These are phyloP conservation scores for Melinaea menophilus DNA, from an alignment of 2,888 invertebrate genomes.

Conservation along the genomic window DNA sequence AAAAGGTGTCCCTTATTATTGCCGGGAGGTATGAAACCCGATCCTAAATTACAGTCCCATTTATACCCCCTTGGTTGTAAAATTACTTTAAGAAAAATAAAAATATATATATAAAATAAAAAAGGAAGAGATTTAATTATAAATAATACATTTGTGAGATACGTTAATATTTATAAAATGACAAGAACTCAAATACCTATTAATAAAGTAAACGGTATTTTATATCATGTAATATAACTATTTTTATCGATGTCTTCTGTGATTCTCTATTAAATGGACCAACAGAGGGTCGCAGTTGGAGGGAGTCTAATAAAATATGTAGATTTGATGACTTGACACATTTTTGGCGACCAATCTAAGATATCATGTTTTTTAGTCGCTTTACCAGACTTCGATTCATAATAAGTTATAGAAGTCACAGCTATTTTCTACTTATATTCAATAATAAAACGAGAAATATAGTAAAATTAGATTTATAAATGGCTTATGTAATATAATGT, in stretches of 20 bases:
- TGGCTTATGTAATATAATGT: too few relatives aligned
- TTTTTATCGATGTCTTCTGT: conserved; percentile 46
- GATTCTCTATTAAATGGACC: conserved; percentile 41
- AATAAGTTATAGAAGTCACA: conserved; percentile 34
- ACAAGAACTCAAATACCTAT: too few relatives aligned
- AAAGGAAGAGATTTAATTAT: too few relatives aligned
- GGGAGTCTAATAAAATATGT: conserved; percentile 76
- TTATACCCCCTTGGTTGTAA: too few relatives aligned
- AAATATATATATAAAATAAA: too few relatives aligned
- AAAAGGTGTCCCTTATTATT: too few relatives aligned
- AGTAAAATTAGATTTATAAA: too few relatives aligned
- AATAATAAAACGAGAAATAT: not conserved
- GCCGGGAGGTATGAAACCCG: too few relatives aligned
- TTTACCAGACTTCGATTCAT: conserved; percentile 48
- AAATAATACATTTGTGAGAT: too few relatives aligned
- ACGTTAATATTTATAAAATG: too few relatives aligned
- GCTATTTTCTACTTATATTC: not conserved
- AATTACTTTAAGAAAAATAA: too few relatives aligned
- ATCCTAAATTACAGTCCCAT: too few relatives aligned
- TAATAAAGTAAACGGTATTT: not conserved
- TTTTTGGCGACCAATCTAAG: conserved; percentile 76
- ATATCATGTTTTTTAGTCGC: conserved; percentile 72
- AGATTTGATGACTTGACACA: conserved; percentile 79
- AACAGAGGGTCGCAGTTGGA: conserved; percentile 66
- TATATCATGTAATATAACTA: not conserved